Evolutionary conservation across 2,113 vertebrate genomes (phyloP).

Genomic region (Noturus placidus): DNA sequence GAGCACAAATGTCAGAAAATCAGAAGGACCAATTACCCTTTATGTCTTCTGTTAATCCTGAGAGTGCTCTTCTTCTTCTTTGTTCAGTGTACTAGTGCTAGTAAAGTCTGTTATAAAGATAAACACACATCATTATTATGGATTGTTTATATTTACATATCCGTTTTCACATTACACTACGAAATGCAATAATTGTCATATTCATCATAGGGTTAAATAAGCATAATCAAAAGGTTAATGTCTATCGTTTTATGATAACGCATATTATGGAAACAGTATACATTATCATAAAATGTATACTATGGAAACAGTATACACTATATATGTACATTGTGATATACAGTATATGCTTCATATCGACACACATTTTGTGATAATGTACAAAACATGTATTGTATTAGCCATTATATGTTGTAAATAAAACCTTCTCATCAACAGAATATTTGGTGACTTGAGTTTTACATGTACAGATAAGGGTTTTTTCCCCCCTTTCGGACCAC

Average conservation of each 20-base stretch:
- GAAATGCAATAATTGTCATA: conserved; percentile 72
- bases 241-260: conserved; percentile 63
- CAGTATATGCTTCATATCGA: conserved; percentile 68
- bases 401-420: conserved; percentile 73
- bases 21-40: conserved; percentile 66
- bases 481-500: background rate
- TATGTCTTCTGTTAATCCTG: conserved; percentile 59
- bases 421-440: conserved; percentile 52
- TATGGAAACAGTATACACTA: conserved; percentile 56
- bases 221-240: conserved; percentile 19
- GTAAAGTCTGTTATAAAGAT: conserved; percentile 40
- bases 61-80: conserved; percentile 46
- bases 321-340: conserved; percentile 66
- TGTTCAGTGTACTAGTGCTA: conserved; percentile 61
- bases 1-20: conserved; percentile 54
- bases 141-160: conserved; percentile 60
- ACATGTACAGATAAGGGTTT: background rate
- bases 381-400: conserved; percentile 63
- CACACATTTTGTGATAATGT: conserved; percentile 69
- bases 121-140: conserved; percentile 54
- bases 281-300: conserved; percentile 56
- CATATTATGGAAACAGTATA: conserved; percentile 58
- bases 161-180: conserved; percentile 64
- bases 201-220: conserved; percentile 51
- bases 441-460: background rate